phyloP scores from a whole-genome alignment of 2,888 invertebrate species.

The Helleia helle region DNA sequence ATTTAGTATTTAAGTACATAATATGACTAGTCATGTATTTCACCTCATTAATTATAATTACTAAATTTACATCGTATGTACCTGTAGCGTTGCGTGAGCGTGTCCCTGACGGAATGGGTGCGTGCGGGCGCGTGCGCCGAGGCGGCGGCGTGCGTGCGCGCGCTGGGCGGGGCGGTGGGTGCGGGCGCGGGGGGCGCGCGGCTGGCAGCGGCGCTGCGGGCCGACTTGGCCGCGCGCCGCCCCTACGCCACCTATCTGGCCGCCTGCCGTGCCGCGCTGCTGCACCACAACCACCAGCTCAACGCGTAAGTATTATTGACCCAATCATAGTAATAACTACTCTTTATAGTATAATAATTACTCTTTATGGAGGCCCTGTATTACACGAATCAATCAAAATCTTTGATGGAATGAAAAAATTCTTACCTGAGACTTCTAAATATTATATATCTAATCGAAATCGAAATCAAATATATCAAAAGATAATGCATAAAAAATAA shows the following conservation, averaged over 20 bases:
- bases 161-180: slow-evolving; percentile 30
- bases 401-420: no score
- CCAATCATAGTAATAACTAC: no score
- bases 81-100: slow-evolving; percentile 45
- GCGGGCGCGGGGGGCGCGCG: slow-evolving; percentile 30
- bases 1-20: no score
- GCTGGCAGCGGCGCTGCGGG: slow-evolving; percentile 49
- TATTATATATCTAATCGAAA: no score
- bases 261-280: slow-evolving; percentile 43
- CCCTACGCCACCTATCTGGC: slow-evolving; percentile 60
- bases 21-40: no score
- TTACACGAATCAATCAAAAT: no score
- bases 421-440: no score
- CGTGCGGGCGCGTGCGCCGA: slow-evolving; percentile 34
- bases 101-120: slow-evolving; percentile 53
- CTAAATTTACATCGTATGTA: background rate
- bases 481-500: no score
- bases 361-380: no score
- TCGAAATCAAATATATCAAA: no score
- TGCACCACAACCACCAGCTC: slow-evolving; percentile 40
- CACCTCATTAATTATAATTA: no score
- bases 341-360: no score
- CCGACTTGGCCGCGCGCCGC: slow-evolving; percentile 54
- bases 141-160: slow-evolving; percentile 31
- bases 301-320: slow-evolving; percentile 30